A percentile compares a stretch with the other conserved stretches of the same genome.
Conservation (phyloP, 2,888 invertebrate species). For the Drosophila paracracens region DNA sequence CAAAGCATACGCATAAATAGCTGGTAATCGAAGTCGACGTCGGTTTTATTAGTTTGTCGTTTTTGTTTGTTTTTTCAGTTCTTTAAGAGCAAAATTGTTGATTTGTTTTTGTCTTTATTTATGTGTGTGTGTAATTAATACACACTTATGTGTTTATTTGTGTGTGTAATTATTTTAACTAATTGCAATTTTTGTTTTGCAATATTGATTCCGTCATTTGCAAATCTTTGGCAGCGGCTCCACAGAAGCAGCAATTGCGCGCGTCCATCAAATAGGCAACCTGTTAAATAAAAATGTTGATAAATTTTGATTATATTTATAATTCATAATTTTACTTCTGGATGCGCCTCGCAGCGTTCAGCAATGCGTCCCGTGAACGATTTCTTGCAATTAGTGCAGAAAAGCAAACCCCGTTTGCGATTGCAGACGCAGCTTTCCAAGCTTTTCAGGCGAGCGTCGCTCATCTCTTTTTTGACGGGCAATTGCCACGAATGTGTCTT, state of each 20-base stretch:
- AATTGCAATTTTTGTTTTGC: no score
- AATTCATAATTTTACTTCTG: conserved; percentile 40
- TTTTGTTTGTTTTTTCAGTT: conserved; percentile 13
- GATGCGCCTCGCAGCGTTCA: conserved; percentile 45
- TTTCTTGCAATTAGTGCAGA: conserved; percentile 41
- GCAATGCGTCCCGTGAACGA: conserved; percentile 56
- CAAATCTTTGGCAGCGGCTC: conserved; percentile 31
- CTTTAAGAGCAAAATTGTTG: conserved; percentile 19
- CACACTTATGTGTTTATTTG: background rate
- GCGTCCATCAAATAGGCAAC: conserved; percentile 55
- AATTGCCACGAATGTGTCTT: conserved; percentile 7
- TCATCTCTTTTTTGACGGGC: background rate
- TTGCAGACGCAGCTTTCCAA: conserved; percentile 49
- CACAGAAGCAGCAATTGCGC: conserved; percentile 55
- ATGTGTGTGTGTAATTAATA: background rate
- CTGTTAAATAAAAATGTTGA: conserved; percentile 13
- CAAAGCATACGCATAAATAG: conserved; percentile 4
- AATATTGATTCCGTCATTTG: conserved; percentile 8
- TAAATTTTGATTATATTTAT: background rate
- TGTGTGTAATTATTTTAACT: background rate
- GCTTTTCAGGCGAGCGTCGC: background rate
- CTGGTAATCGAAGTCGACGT: conserved; percentile 20
- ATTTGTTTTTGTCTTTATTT: conserved; percentile 15
- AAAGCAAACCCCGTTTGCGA: conserved; percentile 39
- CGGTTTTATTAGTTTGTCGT: conserved; percentile 24